These are phyloP conservation scores for Candoia aspera DNA, from an alignment of 2,113 vertebrate species.

Conservation along the genomic window DNA sequence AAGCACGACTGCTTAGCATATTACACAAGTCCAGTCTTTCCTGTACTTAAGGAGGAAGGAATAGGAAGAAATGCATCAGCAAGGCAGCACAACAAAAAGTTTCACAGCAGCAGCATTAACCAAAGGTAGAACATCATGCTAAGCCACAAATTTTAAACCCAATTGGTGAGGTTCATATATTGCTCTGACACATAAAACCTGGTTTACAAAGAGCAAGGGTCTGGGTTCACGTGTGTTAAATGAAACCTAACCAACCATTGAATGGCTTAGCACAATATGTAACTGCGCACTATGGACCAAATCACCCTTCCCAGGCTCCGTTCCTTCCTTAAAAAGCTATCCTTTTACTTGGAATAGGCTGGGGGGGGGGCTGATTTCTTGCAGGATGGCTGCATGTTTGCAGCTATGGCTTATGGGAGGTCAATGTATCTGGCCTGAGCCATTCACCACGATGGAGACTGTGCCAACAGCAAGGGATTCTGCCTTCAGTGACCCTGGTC, in stretches of 20 bases:
- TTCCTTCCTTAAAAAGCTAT: not conserved
- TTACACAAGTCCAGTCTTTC: not conserved
- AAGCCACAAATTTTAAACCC: not conserved
- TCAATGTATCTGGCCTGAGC: not conserved
- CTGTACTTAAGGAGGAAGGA: not conserved
- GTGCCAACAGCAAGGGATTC: not conserved
- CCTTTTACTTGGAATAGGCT: not conserved
- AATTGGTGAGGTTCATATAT: not conserved
- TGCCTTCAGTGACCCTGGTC: not conserved
- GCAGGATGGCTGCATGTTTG: not conserved
- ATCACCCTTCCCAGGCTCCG: not conserved
- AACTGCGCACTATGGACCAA: not conserved
- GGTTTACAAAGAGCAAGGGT: not conserved
- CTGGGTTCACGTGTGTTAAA: not conserved
- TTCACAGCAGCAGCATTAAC: not conserved
- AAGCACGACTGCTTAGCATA: not conserved
- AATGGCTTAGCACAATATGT: not conserved
- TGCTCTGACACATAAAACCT: not conserved
- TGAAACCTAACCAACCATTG: not conserved
- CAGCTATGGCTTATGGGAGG: not conserved
- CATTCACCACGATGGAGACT: not conserved
- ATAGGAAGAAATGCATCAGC: not conserved
- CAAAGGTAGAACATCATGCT: not conserved
- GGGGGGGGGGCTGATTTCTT: not conserved
- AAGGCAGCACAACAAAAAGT: not conserved